Evolutionary conservation across 2,888 invertebrate genomes (phyloP), one percentile per base, ranked within the genome.

Genomic region (Acheta domesticus): DNA sequence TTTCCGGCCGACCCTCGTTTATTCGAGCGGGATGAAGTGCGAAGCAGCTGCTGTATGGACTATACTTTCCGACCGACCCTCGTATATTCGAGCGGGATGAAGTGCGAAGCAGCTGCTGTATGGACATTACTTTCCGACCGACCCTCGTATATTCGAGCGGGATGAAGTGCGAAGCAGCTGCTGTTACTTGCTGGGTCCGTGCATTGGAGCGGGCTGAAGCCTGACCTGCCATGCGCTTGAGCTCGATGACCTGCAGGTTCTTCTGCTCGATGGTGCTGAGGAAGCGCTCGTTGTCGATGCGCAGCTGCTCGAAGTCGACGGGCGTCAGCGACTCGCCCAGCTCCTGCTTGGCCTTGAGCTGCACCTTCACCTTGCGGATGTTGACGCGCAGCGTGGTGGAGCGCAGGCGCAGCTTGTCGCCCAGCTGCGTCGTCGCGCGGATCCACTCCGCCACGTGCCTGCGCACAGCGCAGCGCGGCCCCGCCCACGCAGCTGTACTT

Each of bases 301-400:
- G 87, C 4, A 92, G 83, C 83, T 91, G 90, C 49, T 92, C 90
- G 82, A 92, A 92, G 84, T 92, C 92, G 0, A 92, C 89, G 0
- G 90, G 88, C 78, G 90, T 87, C 1, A 92, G 84, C 77, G 88
- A 88, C 81, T 91, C 90, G 19, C 90, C 91, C 0, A 92, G 83
- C 83, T 91, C 91, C 11, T 88, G 87, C 82, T 91, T 90, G 11
- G 89, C 87, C 49, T 87, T 86, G 2, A 91, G 87, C 81, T 90
- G 89, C 0, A 88, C 86, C 81, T 88, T 89, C 0, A 91, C 84
- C 84, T 90, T 91, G 74, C 86, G 87, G 83, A 88, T 88, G 81
- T 89, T 89, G 0, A 87, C 87, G 84, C 89, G 91, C 0, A 90
- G 83, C 1, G 91, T 90, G 79, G 89, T 88, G 0, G 89, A 90